A percentile compares a stretch with the other conserved stretches of the same genome.
phyloP scores from a whole-genome alignment of 2,888 invertebrate genomes.

The Pandemis heparana region DNA sequence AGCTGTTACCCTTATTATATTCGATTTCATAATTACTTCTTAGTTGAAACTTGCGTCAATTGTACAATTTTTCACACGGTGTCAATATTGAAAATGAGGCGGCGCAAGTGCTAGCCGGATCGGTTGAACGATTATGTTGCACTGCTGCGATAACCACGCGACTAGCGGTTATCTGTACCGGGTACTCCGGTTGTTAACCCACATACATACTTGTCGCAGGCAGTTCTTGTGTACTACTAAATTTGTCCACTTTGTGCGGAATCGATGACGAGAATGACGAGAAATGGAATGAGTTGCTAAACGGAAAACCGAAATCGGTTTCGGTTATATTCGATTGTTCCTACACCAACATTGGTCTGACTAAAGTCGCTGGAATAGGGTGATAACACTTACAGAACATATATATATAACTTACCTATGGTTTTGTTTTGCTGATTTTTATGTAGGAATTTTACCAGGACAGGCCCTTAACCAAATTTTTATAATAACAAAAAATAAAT shows the following conservation, averaged over 20 bases:
- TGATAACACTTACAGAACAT: neutral
- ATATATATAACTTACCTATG: too few relatives aligned
- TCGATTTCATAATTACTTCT: too few relatives aligned
- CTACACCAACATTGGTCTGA: neutral
- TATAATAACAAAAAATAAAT: too few relatives aligned
- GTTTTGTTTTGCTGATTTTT: too few relatives aligned
- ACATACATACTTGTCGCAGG: slow-evolving; percentile 48
- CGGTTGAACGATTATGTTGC: slow-evolving; percentile 29
- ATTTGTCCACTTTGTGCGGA: neutral
- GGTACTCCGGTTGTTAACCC: slow-evolving; percentile 54
- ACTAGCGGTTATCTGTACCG: slow-evolving; percentile 54
- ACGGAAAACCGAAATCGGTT: neutral
- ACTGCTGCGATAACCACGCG: slow-evolving; percentile 37
- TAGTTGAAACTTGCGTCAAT: neutral
- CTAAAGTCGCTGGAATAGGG: neutral
- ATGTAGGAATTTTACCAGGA: too few relatives aligned
- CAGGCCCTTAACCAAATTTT: too few relatives aligned
- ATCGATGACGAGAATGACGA: neutral
- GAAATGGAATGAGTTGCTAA: neutral
- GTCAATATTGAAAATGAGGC: neutral
- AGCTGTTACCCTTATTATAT: neutral
- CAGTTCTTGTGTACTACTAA: slow-evolving; percentile 4
- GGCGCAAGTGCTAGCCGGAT: slow-evolving; percentile 23
- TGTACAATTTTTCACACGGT: neutral
- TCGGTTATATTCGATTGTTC: neutral